Conservation (phyloP, 2,797 vertebrate species). For the Cirrhinus mrigala region DNA sequence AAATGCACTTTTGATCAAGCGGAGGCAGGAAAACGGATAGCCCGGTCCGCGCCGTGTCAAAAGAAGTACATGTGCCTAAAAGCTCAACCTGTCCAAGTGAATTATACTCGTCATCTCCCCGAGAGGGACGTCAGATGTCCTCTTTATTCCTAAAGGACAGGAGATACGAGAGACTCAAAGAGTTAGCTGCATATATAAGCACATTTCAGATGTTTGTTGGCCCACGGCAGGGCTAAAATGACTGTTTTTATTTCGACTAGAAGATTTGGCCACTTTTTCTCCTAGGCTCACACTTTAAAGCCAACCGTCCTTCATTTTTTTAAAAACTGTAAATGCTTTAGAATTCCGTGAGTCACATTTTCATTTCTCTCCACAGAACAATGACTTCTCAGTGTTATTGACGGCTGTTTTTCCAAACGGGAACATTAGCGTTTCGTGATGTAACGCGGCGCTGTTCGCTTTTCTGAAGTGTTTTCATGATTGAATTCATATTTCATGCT, state of each 20-base stretch:
- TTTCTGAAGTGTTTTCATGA: conserved; percentile 63
- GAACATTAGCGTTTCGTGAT: conserved; percentile 65
- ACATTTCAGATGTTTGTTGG: conserved; percentile 23
- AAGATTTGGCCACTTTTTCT: conserved; percentile 42
- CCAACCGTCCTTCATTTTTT: neutral
- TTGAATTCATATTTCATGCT: conserved; percentile 69
- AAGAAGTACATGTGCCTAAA: conserved; percentile 51
- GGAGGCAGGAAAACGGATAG: conserved; percentile 9
- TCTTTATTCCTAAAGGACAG: conserved; percentile 43
- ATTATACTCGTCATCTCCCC: conserved; percentile 44
- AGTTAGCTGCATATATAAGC: conserved; percentile 31
- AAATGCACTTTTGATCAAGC: conserved; percentile 34
- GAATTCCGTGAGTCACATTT: conserved; percentile 53
- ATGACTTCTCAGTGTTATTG: conserved; percentile 48
- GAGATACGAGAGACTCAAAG: neutral
- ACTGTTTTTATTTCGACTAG: conserved; percentile 51
- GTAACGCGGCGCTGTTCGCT: conserved; percentile 49
- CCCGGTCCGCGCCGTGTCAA: neutral
- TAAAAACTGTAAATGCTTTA: conserved; percentile 50
- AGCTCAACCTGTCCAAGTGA: conserved; percentile 55
- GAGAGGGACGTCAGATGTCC: conserved; percentile 52
- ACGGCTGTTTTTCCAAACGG: conserved; percentile 43
- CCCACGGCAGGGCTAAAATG: conserved; percentile 19
- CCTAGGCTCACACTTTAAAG: conserved; percentile 39
- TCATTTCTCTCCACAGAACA: conserved; percentile 45